Conservation (phyloP, 2,888 invertebrate species). For the Corbicula japonica region DNA sequence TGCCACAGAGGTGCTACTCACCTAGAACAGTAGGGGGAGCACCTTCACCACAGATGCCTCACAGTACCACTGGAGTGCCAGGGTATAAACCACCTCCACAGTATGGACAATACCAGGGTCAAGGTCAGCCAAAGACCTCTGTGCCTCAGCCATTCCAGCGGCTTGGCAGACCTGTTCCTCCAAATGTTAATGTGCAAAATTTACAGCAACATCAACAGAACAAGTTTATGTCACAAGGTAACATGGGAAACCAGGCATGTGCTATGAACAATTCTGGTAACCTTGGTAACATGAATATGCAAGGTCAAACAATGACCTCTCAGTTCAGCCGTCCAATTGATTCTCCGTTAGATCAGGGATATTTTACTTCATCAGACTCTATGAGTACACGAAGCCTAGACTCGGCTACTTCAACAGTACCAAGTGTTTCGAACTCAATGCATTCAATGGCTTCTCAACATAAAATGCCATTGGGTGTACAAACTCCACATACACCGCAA, state of each 20-base stretch:
- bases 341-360: conserved; percentile 82
- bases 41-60: conserved; percentile 62
- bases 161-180: conserved; percentile 77
- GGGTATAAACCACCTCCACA: conserved; percentile 65
- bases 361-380: conserved; percentile 81
- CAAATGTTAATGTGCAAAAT: conserved; percentile 82
- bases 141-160: conserved; percentile 66
- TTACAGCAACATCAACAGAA: conserved; percentile 73
- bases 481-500: conserved; percentile 55
- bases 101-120: conserved; percentile 65
- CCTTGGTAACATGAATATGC: conserved; percentile 57
- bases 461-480: conserved; percentile 44
- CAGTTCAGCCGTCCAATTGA: conserved; percentile 74
- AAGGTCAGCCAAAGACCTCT: conserved; percentile 54
- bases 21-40: conserved; percentile 50
- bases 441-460: conserved; percentile 46
- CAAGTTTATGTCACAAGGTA: conserved; percentile 67
- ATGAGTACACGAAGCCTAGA: conserved; percentile 79
- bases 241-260: conserved; percentile 69
- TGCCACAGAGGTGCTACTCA: conserved; percentile 60
- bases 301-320: conserved; percentile 64
- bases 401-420: conserved; percentile 68
- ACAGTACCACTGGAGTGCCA: conserved; percentile 65
- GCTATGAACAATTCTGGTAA: conserved; percentile 65
- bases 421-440: conserved; percentile 56